A percentile compares a stretch with the other conserved stretches of the same genome.
Conservation (phyloP, 2,797 vertebrate genomes). For the Cyclura pinguis region DNA sequence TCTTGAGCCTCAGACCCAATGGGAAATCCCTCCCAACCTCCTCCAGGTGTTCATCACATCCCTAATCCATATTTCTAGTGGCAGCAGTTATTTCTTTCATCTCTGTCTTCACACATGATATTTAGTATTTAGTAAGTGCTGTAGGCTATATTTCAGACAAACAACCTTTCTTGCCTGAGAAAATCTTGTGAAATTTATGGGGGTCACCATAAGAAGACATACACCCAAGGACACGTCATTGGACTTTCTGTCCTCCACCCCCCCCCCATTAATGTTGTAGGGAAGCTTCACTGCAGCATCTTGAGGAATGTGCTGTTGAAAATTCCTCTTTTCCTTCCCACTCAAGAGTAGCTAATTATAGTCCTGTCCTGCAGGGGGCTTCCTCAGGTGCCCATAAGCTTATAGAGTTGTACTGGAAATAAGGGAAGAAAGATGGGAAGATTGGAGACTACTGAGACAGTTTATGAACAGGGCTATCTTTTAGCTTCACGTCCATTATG, state of each 20-base stretch:
- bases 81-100: neutral
- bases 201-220: no score
- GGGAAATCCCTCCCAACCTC: neutral
- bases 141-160: no score
- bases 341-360: conserved; percentile 69
- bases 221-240: neutral
- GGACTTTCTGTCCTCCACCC: conserved; percentile 42
- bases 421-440: conserved; percentile 23
- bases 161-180: no score
- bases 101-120: neutral
- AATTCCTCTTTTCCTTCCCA: conserved; percentile 32
- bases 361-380: conserved; percentile 71
- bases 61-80: neutral
- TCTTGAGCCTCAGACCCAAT: no score
- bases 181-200: neutral
- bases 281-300: conserved; percentile 59
- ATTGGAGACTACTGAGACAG: neutral
- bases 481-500: neutral
- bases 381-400: conserved; percentile 58
- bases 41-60: neutral
- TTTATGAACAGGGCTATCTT: neutral
- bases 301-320: conserved; percentile 63
- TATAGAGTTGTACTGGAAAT: conserved; percentile 35
- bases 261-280: conserved; percentile 42
- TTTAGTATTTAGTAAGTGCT: neutral